These are phyloP conservation scores for Gastracanthus pulcherrimus DNA, from an alignment of 2,888 invertebrate species.

Conservation along the genomic window DNA sequence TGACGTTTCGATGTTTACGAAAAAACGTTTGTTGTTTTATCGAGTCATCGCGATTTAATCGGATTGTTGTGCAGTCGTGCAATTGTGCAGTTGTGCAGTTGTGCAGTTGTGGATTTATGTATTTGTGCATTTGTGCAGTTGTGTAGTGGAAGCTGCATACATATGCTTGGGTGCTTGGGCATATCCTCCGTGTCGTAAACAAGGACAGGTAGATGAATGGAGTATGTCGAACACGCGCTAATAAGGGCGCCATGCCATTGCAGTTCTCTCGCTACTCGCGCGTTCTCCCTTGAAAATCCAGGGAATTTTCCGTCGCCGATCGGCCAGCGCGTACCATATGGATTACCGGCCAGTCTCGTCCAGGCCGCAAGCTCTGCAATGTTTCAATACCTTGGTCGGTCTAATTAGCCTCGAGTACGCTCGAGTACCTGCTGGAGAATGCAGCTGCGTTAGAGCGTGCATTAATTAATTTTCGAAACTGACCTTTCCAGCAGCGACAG, in stretches of 20 bases:
- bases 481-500: constrained; percentile 6
- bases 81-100: not conserved
- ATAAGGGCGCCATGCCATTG: constrained; percentile 43
- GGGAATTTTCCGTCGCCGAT: constrained; percentile 53
- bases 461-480: constrained; percentile 62
- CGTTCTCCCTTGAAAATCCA: constrained; percentile 51
- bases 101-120: not conserved
- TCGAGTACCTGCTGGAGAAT: constrained; percentile 39
- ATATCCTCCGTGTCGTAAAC: constrained; percentile 9
- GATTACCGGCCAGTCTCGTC: constrained; percentile 1
- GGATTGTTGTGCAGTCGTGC: constrained; percentile 32
- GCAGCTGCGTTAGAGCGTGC: constrained; percentile 22
- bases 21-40: constrained; percentile 47
- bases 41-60: constrained; percentile 57
- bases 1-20: constrained; percentile 56
- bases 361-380: constrained; percentile 46
- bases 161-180: not conserved
- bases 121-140: not conserved
- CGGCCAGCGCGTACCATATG: not conserved
- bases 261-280: not conserved
- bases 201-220: constrained; percentile 14
- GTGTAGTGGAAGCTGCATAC: not conserved
- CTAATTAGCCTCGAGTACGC: constrained; percentile 54
- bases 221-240: constrained; percentile 54
- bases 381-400: constrained; percentile 56